Evolutionary conservation across 2,113 vertebrate species (phyloP), one percentile per base, ranked within the genome.

Genomic region (Lutjanus erythropterus): DNA sequence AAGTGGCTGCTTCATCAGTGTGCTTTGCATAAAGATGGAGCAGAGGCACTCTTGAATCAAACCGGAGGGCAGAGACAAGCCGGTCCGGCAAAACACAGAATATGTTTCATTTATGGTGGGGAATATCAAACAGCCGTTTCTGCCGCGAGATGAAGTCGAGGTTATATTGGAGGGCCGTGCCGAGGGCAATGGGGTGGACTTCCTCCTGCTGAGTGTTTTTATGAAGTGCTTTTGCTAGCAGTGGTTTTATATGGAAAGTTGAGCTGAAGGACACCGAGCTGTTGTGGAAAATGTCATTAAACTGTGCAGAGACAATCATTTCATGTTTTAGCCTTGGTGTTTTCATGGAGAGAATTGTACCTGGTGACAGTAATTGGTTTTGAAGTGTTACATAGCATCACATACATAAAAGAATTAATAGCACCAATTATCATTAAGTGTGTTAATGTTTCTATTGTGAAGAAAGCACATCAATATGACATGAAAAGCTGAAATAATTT

Each of bases 11-110:
- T 88, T 90, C 84, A 91, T 90, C 91, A 76, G 65, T 81, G 88
- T 85, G 92, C 84, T 89, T 78, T 90, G 92, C 90, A 93, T 92
- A 91, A 87, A 80, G 91, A 93, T 86, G 80, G 71, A 39, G 71
- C 84, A 7, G 60, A 82, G 80, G 59, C 71, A 68, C 75, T 23
- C 71, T 87, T 50, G 23, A 85, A 90, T 91, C 87, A 89, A 89
- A 91, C 84, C 85, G 78, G 84, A 71, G 80, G 84, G 74, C 76
- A 88, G 74, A 75, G 78, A 80, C 16, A 15, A 81, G 71, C 39
- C 3, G 12, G n/a, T 55, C 66, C 62, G 19, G 69, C 73, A 75
- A 84, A 86, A 86, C 84, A 80, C 49, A 11, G 67, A 86, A 62
- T 81, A 76, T 74, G 75, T 82, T 84, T 82, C 61, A 47, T 88